A percentile compares a stretch with the other conserved stretches of the same genome.
These are phyloP conservation scores for Psittacula derbiana DNA, from an alignment of 2,797 vertebrate species.

Conservation along the genomic window DNA sequence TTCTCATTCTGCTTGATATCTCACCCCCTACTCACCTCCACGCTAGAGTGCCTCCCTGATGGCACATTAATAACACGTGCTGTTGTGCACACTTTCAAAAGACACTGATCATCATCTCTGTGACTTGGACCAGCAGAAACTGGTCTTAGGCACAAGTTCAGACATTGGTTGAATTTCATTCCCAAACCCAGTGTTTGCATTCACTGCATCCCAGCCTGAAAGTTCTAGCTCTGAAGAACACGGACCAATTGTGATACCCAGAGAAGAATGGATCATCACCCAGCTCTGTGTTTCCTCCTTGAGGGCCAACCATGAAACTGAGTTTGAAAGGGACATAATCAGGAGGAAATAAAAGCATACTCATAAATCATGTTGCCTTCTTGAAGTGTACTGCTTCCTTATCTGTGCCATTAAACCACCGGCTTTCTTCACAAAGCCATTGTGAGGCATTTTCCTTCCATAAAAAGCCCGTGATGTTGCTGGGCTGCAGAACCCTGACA, in stretches of 20 bases:
- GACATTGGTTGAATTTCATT: background rate
- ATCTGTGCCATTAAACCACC: background rate
- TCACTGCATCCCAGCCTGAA: background rate
- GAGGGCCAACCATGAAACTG: background rate
- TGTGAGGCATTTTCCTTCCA: background rate
- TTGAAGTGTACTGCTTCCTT: background rate
- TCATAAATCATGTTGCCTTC: background rate
- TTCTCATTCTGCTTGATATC: background rate
- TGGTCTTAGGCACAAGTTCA: background rate
- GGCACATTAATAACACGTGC: accelerated
- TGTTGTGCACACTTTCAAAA: background rate
- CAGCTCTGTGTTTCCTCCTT: background rate
- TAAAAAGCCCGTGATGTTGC: background rate
- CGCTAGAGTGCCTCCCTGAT: background rate
- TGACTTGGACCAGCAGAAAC: background rate
- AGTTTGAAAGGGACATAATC: background rate
- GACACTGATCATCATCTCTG: background rate
- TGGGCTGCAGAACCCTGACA: background rate
- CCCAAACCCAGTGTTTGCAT: background rate
- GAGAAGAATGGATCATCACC: background rate
- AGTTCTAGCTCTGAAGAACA: background rate
- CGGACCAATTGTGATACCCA: background rate
- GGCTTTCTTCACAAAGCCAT: background rate
- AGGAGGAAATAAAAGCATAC: background rate
- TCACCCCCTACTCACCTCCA: background rate